Conservation (phyloP, 2,113 vertebrate genomes). For the Peromyscus leucopus region DNA sequence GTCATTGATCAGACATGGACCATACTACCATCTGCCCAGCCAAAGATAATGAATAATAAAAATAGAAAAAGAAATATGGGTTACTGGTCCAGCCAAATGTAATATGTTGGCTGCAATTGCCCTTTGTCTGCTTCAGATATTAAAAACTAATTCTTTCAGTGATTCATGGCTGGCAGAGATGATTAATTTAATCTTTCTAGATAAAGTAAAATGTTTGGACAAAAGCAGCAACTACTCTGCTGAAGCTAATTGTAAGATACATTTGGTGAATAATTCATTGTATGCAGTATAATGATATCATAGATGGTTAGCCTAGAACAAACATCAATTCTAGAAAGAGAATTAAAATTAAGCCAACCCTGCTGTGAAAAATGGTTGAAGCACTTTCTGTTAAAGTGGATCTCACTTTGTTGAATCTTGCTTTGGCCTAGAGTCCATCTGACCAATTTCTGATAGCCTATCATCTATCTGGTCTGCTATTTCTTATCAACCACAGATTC, state of each 20-base stretch:
- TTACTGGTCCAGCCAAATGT: conserved; percentile 70
- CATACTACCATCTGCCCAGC: neutral
- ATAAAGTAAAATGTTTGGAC: conserved; percentile 80
- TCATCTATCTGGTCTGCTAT: neutral
- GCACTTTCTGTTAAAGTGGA: neutral
- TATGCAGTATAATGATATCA: conserved; percentile 69
- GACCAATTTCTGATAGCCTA: conserved; percentile 8
- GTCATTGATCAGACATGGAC: conserved; percentile 8
- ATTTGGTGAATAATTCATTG: conserved; percentile 76
- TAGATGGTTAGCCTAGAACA: conserved; percentile 77
- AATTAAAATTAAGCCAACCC: conserved; percentile 71
- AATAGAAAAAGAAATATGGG: conserved; percentile 60
- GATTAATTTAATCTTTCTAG: conserved; percentile 81
- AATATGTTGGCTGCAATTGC: conserved; percentile 63
- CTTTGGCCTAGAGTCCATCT: neutral
- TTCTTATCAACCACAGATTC: neutral
- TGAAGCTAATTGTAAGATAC: conserved; percentile 77
- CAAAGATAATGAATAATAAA: conserved; percentile 37
- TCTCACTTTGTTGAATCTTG: conserved; percentile 52
- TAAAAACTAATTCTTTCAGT: conserved; percentile 75
- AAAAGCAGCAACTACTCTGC: conserved; percentile 69
- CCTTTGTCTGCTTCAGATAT: conserved; percentile 62
- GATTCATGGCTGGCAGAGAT: conserved; percentile 77
- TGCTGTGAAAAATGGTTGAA: conserved; percentile 48
- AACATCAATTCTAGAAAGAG: conserved; percentile 69